Base-by-base conservation (phyloP, 1,140 invertebrate genomes). In the Conus betulinus region DNA sequence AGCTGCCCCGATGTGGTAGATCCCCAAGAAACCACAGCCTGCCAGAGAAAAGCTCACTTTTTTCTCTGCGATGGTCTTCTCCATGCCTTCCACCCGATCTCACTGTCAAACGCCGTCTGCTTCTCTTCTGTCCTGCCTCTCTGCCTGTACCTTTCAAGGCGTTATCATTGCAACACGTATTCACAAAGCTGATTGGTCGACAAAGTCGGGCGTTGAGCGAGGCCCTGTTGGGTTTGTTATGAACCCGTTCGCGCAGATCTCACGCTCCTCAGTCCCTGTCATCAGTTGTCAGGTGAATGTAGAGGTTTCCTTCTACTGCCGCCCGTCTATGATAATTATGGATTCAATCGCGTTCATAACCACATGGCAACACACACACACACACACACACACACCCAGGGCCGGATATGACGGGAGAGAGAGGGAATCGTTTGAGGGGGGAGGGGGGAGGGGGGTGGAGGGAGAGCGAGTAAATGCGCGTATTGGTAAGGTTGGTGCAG, bases 11-110 rank as follows among this genome's bases (percentile, higher is more conserved):
- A 81, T 81, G 15, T 81, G 79, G 51, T 81, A 81, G 3, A 81
- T 55, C 53, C 79, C 79, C 39, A 81, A 23, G 79, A 81, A 81
- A 53, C 79, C 79, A 53, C 79, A 81, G 15, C 79, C 79, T 20
- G 79, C 39, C 39, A 81, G 51, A 51, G 79, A 81, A 53, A 81
- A 81, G 7, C 27, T 81, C 11, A 81, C 39, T 5, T 23, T 81
- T 53, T 81, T 52, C 39, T 78, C 23, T 8, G 76, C 67, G 67
- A 23, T 20, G 7, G 11, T 71, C 23, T n/a, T n/a, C 20, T 71
- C 57, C 57, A 60, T 11, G 8, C 15, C 67, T 13, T 23, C 11
- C 67, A 71, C 20, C 23, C 10, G 11, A 1, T 23, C 17, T 23
- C 67, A 23, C 23, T 71, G 67, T 6, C 67, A 23, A 71, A 71